These are phyloP conservation scores for Xenopus borealis DNA, from an alignment of 2,113 vertebrate species.

Conservation along the genomic window DNA sequence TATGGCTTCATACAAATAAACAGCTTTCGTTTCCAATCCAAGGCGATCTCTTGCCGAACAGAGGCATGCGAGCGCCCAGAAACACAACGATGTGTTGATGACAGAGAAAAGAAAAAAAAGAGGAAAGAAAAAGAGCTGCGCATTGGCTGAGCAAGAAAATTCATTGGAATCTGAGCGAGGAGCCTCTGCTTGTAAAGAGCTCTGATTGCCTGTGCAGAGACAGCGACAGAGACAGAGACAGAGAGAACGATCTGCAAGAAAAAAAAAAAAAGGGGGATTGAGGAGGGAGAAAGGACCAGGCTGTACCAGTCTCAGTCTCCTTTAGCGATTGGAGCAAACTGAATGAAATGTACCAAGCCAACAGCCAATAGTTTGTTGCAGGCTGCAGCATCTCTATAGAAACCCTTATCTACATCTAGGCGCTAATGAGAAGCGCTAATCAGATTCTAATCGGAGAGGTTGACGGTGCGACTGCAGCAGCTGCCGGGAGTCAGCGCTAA, in stretches of 20 bases:
- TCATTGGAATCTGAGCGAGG: slow-evolving; percentile 61
- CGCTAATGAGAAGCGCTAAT: slow-evolving; percentile 47
- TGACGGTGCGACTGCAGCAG: no score
- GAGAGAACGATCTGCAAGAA: slow-evolving; percentile 53
- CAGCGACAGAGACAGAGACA: not conserved
- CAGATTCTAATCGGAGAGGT: no score
- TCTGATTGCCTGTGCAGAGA: slow-evolving; percentile 56
- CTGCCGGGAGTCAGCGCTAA: no score
- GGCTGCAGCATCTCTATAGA: slow-evolving; percentile 72
- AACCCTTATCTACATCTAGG: slow-evolving; percentile 53
- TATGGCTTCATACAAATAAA: slow-evolving; percentile 23
- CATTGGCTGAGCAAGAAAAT: slow-evolving; percentile 57
- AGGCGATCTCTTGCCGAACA: slow-evolving; percentile 55
- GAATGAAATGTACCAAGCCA: slow-evolving; percentile 80
- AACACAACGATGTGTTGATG: slow-evolving; percentile 46
- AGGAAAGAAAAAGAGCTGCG: slow-evolving; percentile 33
- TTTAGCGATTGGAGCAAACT: slow-evolving; percentile 81
- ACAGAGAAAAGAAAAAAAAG: slow-evolving; percentile 23
- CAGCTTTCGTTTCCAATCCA: slow-evolving; percentile 55
- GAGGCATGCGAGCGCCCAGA: slow-evolving; percentile 57
- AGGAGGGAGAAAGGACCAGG: slow-evolving; percentile 66
- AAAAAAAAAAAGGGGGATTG: slow-evolving; percentile 45
- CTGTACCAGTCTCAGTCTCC: slow-evolving; percentile 63
- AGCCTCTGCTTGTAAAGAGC: slow-evolving; percentile 64
- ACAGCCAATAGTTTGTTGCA: slow-evolving; percentile 84